These are phyloP conservation scores for Fulica atra DNA, from an alignment of 2,113 vertebrate genomes.

Conservation along the genomic window DNA sequence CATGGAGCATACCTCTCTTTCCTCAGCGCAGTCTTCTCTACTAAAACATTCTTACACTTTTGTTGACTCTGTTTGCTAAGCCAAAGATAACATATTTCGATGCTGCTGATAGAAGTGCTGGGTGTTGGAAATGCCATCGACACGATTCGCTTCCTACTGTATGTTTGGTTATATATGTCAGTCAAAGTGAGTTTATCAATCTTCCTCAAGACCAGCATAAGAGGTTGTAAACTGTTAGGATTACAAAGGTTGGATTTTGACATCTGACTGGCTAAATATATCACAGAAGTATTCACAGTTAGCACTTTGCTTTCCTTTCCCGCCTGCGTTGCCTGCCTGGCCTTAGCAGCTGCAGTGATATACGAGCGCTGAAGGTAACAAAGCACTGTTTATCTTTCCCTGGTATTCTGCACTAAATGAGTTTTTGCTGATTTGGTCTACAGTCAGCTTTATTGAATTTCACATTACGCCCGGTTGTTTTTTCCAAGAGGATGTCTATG, in stretches of 20 bases:
- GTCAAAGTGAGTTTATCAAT: neutral
- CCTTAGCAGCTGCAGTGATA: neutral
- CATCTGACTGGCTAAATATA: neutral
- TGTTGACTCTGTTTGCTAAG: neutral
- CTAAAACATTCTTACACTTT: neutral
- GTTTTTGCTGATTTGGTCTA: slow-evolving; percentile 25
- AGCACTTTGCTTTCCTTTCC: neutral
- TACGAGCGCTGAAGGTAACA: neutral
- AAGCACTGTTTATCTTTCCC: neutral
- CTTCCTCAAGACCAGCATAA: neutral
- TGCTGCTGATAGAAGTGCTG: neutral
- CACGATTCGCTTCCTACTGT: fast-evolving
- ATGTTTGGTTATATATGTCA: neutral
- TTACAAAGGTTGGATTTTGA: neutral
- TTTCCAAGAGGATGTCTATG: neutral
- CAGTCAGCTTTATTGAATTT: neutral
- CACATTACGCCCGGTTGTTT: neutral
- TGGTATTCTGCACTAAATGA: neutral
- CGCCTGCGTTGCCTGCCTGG: neutral
- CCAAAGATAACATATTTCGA: neutral
- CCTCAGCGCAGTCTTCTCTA: neutral
- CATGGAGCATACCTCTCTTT: neutral
- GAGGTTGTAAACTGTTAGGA: neutral
- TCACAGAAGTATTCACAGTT: neutral
- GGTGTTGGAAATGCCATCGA: neutral